phyloP scores from a whole-genome alignment of 2,113 vertebrate genomes.

The Isichthys henryi region DNA sequence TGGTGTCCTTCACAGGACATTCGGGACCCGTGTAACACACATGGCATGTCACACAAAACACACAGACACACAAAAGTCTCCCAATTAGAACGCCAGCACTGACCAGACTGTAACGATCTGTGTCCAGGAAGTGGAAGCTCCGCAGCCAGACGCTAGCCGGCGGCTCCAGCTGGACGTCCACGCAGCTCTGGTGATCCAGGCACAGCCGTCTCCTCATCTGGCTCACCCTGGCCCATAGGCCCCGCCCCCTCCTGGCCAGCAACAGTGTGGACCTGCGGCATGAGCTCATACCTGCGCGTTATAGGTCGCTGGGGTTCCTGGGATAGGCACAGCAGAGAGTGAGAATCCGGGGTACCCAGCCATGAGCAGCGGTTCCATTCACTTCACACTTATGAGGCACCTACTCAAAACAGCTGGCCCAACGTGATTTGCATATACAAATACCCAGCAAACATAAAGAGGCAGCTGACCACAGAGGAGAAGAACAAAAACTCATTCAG shows the following conservation, averaged over 20 bases:
- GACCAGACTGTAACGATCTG: conserved; percentile 43
- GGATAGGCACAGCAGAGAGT: not conserved
- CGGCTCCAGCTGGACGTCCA: conserved; percentile 39
- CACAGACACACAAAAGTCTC: not conserved
- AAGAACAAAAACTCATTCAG: not conserved
- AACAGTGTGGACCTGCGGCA: conserved; percentile 48
- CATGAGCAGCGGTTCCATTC: not conserved
- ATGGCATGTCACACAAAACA: too few species aligned
- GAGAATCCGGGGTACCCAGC: not conserved
- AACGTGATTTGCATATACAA: not conserved
- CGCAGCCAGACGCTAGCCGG: conserved; percentile 57
- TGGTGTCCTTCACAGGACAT: not conserved
- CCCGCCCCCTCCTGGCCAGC: conserved; percentile 32
- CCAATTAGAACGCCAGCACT: conserved; percentile 1
- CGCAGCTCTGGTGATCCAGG: conserved; percentile 26
- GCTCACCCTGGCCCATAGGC: conserved; percentile 45
- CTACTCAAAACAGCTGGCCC: not conserved
- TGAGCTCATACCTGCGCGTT: not conserved
- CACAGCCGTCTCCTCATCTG: conserved; percentile 51
- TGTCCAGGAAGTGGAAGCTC: conserved; percentile 53
- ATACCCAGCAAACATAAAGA: not conserved
- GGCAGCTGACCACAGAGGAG: not conserved
- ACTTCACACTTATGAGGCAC: not conserved
- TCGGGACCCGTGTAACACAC: not conserved
- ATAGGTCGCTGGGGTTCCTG: not conserved